These are phyloP conservation scores for Clunio marinus DNA, from an alignment of 2,888 invertebrate genomes.

Conservation along the genomic window DNA sequence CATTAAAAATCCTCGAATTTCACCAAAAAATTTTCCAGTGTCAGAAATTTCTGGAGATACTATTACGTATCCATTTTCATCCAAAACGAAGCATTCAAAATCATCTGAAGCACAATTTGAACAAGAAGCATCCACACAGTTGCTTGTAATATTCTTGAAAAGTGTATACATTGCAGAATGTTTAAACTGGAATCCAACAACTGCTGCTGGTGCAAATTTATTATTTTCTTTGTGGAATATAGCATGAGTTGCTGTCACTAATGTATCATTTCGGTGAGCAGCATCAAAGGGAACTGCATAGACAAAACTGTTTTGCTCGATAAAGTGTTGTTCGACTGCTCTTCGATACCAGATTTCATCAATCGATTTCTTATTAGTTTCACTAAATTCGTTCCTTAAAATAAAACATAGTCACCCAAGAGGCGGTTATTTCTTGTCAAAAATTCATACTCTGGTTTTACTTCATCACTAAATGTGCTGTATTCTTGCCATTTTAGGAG, in stretches of 20 bases:
- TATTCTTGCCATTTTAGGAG: constrained; percentile 84
- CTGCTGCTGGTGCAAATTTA: constrained; percentile 63
- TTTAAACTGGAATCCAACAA: constrained; percentile 75
- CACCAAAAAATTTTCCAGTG: constrained; percentile 84
- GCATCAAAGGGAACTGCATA: constrained; percentile 71
- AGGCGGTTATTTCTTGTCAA: too few relatives aligned
- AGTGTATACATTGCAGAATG: constrained; percentile 70
- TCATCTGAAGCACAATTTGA: constrained; percentile 61
- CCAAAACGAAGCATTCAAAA: constrained; percentile 78
- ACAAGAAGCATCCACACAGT: constrained; percentile 49
- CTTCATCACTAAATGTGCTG: constrained; percentile 54
- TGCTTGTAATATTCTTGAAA: constrained; percentile 75
- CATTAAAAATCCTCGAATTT: constrained; percentile 75
- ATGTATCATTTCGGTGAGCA: constrained; percentile 55
- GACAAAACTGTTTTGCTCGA: constrained; percentile 74
- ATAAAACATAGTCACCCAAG: background rate
- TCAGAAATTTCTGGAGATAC: constrained; percentile 68
- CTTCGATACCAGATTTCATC: constrained; percentile 87
- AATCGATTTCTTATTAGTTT: constrained; percentile 69
- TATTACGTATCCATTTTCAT: constrained; percentile 83
- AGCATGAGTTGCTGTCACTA: constrained; percentile 83
- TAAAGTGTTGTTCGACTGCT: constrained; percentile 80
- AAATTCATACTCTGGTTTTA: constrained; percentile 48
- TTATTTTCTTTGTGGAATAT: constrained; percentile 63
- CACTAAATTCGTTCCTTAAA: constrained; percentile 65